Conservation (phyloP, 1,140 invertebrate genomes). For the Ceratina calcarata region DNA sequence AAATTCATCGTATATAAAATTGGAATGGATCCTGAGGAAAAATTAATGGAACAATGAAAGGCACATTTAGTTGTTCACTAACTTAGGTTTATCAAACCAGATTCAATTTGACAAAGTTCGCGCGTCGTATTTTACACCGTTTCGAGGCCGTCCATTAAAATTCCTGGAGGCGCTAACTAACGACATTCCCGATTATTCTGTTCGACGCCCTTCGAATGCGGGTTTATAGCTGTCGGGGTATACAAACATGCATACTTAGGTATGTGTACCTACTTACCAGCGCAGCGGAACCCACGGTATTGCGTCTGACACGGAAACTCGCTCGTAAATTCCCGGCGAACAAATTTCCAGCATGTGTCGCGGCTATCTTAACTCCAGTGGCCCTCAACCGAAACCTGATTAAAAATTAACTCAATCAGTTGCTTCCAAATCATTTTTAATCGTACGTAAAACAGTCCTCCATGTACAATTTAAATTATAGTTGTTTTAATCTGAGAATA, state of each 20-base stretch:
- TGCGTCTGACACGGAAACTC: constrained; percentile 71
- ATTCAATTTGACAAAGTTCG: constrained; percentile 37
- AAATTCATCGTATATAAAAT: no score
- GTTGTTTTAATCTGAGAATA: neutral
- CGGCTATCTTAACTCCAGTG: constrained; percentile 66
- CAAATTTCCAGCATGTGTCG: constrained; percentile 74
- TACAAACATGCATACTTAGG: constrained; percentile 32
- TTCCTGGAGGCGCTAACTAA: constrained; percentile 66
- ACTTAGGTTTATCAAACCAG: constrained; percentile 8
- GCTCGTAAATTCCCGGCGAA: constrained; percentile 74
- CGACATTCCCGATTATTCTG: constrained; percentile 66
- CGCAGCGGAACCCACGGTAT: constrained; percentile 62
- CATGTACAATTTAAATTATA: no score
- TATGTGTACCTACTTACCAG: constrained; percentile 61
- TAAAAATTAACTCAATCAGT: neutral
- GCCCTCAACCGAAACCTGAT: constrained; percentile 48
- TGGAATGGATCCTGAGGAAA: no score
- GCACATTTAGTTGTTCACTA: no score
- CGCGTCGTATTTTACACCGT: constrained; percentile 17
- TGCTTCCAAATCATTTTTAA: no score
- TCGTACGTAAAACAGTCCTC: no score
- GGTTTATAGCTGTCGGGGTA: constrained; percentile 66
- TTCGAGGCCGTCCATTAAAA: constrained; percentile 64
- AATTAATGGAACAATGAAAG: no score
- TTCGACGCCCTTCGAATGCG: constrained; percentile 59